Evolutionary conservation across 2,113 vertebrate genomes (phyloP).

Genomic region (Sylvilagus bachmani): DNA sequence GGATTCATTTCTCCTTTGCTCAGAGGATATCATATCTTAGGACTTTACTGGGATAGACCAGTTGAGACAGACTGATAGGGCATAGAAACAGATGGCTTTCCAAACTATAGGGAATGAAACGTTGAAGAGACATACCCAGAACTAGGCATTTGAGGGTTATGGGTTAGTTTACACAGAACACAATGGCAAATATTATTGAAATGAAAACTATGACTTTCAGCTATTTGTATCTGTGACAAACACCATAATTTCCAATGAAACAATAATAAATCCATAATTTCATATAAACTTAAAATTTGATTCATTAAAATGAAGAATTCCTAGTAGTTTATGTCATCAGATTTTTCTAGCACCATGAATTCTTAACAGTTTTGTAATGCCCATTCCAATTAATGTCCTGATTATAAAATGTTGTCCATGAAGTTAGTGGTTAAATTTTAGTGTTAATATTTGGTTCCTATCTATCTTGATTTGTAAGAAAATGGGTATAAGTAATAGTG

Average conservation of each 20-base stretch:
- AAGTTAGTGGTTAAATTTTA: constrained; percentile 41
- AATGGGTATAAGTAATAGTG: constrained; percentile 3
- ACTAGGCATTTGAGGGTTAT: neutral
- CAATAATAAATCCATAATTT: neutral
- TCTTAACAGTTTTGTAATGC: constrained; percentile 40
- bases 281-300: neutral
- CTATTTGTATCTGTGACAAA: neutral
- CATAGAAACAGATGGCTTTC: neutral
- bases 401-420: neutral
- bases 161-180: neutral
- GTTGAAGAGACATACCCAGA: constrained; percentile 29
- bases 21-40: constrained; percentile 37
- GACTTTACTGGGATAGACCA: neutral
- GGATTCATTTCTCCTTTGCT: constrained; percentile 31
- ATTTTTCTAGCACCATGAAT: neutral
- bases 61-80: neutral
- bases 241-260: constrained; percentile 22
- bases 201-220: constrained; percentile 3
- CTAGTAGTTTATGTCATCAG: constrained; percentile 40
- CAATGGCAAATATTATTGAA: neutral
- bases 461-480: constrained; percentile 4
- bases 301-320: constrained; percentile 37
- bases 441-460: constrained; percentile 14
- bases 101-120: neutral
- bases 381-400: constrained; percentile 37